Percentiles rank a stretch among this genome's conserved stretches.
Evolutionary conservation across 2,888 invertebrate genomes (phyloP).

Genomic region (Hypsopygia costalis): DNA sequence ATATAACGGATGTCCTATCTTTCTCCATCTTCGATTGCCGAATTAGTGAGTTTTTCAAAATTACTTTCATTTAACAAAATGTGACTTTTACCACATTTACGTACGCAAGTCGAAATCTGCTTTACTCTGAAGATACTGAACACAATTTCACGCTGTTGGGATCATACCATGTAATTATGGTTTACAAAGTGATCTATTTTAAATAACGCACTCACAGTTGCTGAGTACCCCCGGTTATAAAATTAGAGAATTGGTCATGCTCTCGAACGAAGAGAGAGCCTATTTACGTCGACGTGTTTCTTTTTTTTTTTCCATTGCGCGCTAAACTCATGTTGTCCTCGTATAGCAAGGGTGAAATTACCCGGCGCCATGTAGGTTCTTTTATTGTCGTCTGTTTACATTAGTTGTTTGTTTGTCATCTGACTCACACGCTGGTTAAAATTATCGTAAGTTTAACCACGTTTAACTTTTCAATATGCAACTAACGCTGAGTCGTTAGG

Average conservation of each 20-base stretch:
- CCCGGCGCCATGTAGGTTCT: slow-evolving; percentile 65
- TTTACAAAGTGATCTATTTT: slow-evolving; percentile 29
- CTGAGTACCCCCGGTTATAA: slow-evolving; percentile 40
- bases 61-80: no score
- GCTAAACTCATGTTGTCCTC: slow-evolving; percentile 33
- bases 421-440: slow-evolving; percentile 67
- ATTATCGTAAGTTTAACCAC: slow-evolving; percentile 38
- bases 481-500: not conserved
- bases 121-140: no score
- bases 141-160: not conserved
- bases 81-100: no score
- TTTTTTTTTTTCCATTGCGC: slow-evolving; percentile 70
- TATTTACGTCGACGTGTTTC: slow-evolving; percentile 57
- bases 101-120: no score
- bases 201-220: slow-evolving; percentile 18
- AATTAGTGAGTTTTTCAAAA: no score
- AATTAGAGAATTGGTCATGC: slow-evolving; percentile 74
- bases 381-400: slow-evolving; percentile 57
- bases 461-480: not conserved
- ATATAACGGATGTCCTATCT: no score
- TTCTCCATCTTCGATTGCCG: no score
- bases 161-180: not conserved
- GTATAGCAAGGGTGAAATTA: slow-evolving; percentile 58
- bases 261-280: slow-evolving; percentile 40
- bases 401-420: slow-evolving; percentile 52